Base-by-base conservation (phyloP, 2,797 vertebrate species). In the Malacoctenus gilli region DNA sequence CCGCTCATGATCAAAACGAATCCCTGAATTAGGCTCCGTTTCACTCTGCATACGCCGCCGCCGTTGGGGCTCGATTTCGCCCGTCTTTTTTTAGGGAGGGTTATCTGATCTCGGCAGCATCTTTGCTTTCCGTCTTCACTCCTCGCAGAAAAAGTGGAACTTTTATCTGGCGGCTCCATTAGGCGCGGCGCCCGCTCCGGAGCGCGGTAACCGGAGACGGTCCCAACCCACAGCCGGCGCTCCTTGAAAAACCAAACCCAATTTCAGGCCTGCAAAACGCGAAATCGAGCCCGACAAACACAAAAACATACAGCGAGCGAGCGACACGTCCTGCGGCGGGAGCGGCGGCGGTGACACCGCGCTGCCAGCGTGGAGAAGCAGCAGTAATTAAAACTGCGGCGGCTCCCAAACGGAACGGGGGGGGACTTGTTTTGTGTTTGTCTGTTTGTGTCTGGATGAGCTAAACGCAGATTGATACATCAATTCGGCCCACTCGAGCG, bases 91-190 rank as follows among this genome's bases (percentile, higher is more conserved):
- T 28, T 28, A 28, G 31, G 35, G 57, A 46, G 51, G 14, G 56
- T 47, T 67, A 83, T 59, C 23, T 34, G 54, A 82, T 74, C 71
- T 23, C 32, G n/a, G 4, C 15, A 19, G 15, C 8, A 14, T 51
- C 65, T 67, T 59, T 65, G 41, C 43, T 49, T 66, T 54, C 54
- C 46, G 49, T 68, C 64, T 63, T 64, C 40, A 50, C 49, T 68
- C 62, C 58, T 48, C 12, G 46, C 12, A 51, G 62, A 70, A 51
- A 51, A 52, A 61, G 40, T 66, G 36, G 46, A 71, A 74, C 68
- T 59, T 77, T 46, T 71, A 75, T 82, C 68, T 68, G 44, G 47
- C 20, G 40, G 14, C 53, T 73, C 72, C 78, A 82, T 85, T 86
- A 77, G 71, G 66, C 68, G 10, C 41, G 0, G 28, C 65, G 73